A percentile compares a stretch with the other conserved stretches of the same genome.
Conservation (phyloP, 2,888 invertebrate species). For the Molanna angustata region DNA sequence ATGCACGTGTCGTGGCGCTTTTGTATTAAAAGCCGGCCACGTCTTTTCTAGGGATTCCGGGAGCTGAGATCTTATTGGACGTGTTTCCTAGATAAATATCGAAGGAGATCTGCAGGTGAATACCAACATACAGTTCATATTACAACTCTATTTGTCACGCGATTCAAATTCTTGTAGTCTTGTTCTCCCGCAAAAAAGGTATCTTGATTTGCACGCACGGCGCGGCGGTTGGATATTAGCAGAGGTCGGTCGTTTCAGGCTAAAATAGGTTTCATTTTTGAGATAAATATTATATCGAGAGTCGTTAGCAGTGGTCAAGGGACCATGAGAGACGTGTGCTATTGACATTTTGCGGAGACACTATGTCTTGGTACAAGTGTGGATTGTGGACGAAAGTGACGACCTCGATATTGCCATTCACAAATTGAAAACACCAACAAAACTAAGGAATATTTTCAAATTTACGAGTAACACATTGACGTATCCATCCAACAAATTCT, state of each 20-base stretch:
- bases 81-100: neutral
- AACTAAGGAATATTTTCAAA: too few relatives aligned
- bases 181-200: too few relatives aligned
- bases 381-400: too few relatives aligned
- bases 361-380: conserved; percentile 24
- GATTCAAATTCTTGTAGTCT: neutral
- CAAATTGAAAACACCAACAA: too few relatives aligned
- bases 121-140: neutral
- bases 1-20: too few relatives aligned
- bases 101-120: neutral
- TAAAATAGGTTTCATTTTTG: conserved; percentile 5
- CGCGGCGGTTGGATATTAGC: neutral
- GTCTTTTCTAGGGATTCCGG: conserved; percentile 9
- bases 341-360: conserved; percentile 29
- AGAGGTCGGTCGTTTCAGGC: neutral
- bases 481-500: too few relatives aligned
- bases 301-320: conserved; percentile 21
- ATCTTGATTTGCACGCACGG: neutral
- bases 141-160: neutral
- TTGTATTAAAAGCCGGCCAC: too few relatives aligned
- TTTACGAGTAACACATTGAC: too few relatives aligned
- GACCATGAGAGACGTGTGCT: conserved; percentile 23
- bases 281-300: conserved; percentile 32
- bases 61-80: conserved; percentile 4
- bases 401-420: too few relatives aligned